These are phyloP conservation scores for Galerucella calmariensis DNA, from an alignment of 2,888 invertebrate genomes.

Conservation along the genomic window DNA sequence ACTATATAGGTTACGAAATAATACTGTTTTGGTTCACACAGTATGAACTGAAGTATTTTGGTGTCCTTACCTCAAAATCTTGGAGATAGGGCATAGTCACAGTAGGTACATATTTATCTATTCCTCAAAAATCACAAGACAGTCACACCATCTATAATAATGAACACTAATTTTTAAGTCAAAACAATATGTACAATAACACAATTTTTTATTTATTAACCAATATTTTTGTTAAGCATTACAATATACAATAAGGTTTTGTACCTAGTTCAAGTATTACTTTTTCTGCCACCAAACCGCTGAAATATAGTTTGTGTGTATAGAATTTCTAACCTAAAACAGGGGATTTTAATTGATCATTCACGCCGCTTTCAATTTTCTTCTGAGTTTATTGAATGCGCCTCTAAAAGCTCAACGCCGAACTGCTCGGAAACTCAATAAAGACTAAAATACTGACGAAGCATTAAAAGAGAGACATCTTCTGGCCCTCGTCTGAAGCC, in stretches of 20 bases:
- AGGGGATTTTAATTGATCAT: constrained; percentile 30
- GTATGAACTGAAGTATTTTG: neutral
- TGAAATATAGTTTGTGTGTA: neutral
- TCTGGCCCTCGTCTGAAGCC: constrained; percentile 30
- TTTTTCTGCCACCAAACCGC: constrained; percentile 6
- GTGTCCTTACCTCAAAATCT: constrained; percentile 20
- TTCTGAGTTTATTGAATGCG: constrained; percentile 36
- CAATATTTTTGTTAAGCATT: neutral
- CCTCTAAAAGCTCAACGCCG: constrained; percentile 32
- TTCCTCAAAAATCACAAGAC: constrained; percentile 49
- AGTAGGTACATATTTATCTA: constrained; percentile 32
- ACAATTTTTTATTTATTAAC: neutral
- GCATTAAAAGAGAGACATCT: constrained; percentile 42
- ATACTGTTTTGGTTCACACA: neutral
- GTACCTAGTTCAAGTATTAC: neutral
- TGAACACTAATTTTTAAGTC: neutral
- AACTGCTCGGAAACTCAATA: constrained; percentile 43
- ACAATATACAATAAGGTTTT: neutral
- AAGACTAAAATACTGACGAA: constrained; percentile 39
- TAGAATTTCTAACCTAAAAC: constrained; percentile 23
- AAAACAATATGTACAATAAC: neutral
- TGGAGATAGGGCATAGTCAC: constrained; percentile 27
- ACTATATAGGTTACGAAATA: neutral
- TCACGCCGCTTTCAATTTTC: constrained; percentile 39
- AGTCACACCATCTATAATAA: neutral